Evolutionary conservation across 2,797 vertebrate species (phyloP).

Genomic region (Clarias pachynema): DNA sequence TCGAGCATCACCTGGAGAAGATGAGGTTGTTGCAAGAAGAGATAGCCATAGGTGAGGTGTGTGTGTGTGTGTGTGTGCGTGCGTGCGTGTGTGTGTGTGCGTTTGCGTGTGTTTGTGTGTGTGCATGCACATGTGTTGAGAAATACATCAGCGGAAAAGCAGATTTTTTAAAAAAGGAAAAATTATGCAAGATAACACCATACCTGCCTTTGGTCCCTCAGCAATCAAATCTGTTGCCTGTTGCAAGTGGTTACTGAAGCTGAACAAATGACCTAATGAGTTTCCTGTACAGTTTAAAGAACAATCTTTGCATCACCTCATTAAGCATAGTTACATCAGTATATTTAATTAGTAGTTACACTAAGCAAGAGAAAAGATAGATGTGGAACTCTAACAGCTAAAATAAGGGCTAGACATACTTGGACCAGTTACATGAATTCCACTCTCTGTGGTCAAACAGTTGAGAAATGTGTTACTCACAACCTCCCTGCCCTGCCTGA

Average conservation of each 20-base stretch:
- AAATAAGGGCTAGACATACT: background rate
- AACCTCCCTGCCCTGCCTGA: background rate
- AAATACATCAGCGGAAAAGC: no score
- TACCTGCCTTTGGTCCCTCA: no score
- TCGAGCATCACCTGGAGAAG: no score
- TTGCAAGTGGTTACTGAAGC: background rate
- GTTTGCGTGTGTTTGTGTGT: no score
- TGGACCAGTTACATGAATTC: background rate
- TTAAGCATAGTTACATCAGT: background rate
- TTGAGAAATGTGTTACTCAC: conserved; percentile 5
- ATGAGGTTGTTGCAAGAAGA: no score
- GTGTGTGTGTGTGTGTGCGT: no score
- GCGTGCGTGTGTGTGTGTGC: no score
- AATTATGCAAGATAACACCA: no score
- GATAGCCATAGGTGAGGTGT: no score
- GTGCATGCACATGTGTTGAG: no score
- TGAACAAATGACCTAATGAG: background rate
- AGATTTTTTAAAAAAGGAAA: no score
- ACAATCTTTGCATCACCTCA: background rate
- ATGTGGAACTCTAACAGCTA: background rate
- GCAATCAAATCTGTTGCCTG: no score
- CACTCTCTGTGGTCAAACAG: background rate
- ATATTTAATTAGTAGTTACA: background rate
- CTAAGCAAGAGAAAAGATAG: background rate
- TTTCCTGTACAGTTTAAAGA: background rate